Evolutionary conservation across 2,888 invertebrate species (phyloP).

Genomic region (Apoda limacodes): DNA sequence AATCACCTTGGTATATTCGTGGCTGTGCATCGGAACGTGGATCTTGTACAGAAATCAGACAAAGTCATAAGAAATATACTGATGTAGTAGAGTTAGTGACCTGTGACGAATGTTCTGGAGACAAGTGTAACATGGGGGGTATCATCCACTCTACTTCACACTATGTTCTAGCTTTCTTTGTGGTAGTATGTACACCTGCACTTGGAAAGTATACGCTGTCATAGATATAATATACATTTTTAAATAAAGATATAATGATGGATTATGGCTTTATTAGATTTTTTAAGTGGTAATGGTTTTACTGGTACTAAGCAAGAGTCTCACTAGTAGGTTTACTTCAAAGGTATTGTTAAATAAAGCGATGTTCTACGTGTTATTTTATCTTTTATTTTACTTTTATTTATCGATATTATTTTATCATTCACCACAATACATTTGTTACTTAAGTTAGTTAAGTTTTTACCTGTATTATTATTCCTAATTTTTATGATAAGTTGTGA

Average conservation of each 20-base stretch:
- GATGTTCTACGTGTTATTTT: conserved; percentile 16
- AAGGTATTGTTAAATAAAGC: conserved; percentile 17
- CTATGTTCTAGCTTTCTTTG: conserved; percentile 29
- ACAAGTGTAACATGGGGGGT: conserved; percentile 36
- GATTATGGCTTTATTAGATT: too few species aligned
- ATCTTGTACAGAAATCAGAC: conserved; percentile 37
- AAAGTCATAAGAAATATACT: conserved; percentile 25
- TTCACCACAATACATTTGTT: too few species aligned
- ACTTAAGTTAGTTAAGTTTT: background rate
- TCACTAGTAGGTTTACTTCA: conserved; percentile 12
- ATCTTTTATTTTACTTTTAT: too few species aligned
- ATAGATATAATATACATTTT: conserved; percentile 18
- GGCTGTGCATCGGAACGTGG: conserved; percentile 48
- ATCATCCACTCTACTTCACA: conserved; percentile 30
- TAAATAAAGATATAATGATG: too few species aligned
- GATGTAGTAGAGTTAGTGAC: conserved; percentile 29
- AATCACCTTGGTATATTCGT: conserved; percentile 35
- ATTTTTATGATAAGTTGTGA: too few species aligned
- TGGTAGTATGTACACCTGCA: conserved; percentile 35
- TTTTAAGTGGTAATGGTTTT: too few species aligned
- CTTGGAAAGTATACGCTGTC: conserved; percentile 36
- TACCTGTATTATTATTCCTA: too few species aligned
- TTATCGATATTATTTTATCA: too few species aligned
- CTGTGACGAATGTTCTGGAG: conserved; percentile 44
- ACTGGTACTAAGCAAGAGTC: conserved; percentile 12